Percentiles rank a stretch among this genome's conserved stretches.
phyloP scores from a whole-genome alignment of 2,797 vertebrate species.

The Carcharodon carcharias region DNA sequence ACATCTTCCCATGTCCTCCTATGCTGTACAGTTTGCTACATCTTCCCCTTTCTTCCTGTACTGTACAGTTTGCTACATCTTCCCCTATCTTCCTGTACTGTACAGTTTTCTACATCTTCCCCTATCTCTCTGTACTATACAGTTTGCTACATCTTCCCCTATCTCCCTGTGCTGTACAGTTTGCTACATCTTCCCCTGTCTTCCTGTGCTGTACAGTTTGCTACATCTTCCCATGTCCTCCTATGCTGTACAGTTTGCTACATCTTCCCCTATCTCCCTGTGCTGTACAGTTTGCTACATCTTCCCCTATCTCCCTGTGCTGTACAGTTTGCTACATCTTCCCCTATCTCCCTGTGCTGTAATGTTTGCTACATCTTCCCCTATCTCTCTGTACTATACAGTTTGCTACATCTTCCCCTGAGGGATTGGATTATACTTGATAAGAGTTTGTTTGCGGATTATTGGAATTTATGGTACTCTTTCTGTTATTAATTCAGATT shows the following conservation, averaged over 20 bases:
- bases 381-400: too few relatives aligned
- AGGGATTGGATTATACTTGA: background rate
- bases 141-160: background rate
- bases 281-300: background rate
- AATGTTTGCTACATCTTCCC: background rate
- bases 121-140: background rate
- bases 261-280: background rate
- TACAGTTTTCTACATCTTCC: background rate
- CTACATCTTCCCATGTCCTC: background rate
- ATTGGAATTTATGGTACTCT: background rate
- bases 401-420: too few relatives aligned
- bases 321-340: background rate
- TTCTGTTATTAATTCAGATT: background rate
- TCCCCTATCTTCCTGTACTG: background rate
- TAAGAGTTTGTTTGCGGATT: background rate
- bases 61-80: background rate
- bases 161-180: background rate
- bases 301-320: background rate
- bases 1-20: background rate
- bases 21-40: background rate
- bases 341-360: background rate
- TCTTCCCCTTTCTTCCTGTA: background rate
- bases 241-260: background rate
- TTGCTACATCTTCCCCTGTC: background rate
- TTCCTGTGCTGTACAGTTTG: background rate